Evolutionary conservation across 2,888 invertebrate species (phyloP), one percentile per base, ranked within the genome.

Genomic region (Ophioninae sp.): DNA sequence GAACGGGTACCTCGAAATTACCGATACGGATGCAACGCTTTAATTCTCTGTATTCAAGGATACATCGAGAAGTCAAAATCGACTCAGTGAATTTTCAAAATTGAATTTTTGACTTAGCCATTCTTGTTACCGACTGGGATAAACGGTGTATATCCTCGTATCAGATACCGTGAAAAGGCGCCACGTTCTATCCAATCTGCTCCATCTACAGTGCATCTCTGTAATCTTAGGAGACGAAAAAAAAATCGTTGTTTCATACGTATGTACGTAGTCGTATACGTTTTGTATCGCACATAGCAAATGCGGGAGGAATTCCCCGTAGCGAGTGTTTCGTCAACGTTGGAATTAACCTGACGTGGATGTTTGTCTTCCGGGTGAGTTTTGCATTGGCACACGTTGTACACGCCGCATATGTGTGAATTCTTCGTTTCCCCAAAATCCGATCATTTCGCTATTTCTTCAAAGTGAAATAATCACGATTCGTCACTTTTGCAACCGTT

Each of bases 331-430:
- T 23, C 23, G 63, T 51, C 59, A 20, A 59, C 22, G 59, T 59
- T 59, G 59, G 23, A 61, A 22, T 73, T 73, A 63, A 73, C 73
- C 73, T 73, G 73, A 73, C 73, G 73, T 73, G 61, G 73, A 73
- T 39, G 51, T 30, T 59, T 41, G 58, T 41, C 37, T 61, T 63
- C 61, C 22, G 59, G 23, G 37, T 23, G 41, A 8, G 37, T 63
- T 23, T 73, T 44, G 20, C 61, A 17, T 22, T 63, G 7, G 20
- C 20, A 23, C 39, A 61, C 44, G 9, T 44, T 59, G 44, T 41
- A 72, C 37, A 41, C 17, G 41, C n/a, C 17, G 37, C 71, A 58
- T 71, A 71, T 71, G 37, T 58, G 56, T n/a, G 30, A 23, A 51
- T 68, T 23, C 51, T 51, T 44, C 68, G n/a, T 23, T 51, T 51